Evolutionary conservation across 1,140 invertebrate genomes (phyloP).

Genomic region (Drosophila asahinai): DNA sequence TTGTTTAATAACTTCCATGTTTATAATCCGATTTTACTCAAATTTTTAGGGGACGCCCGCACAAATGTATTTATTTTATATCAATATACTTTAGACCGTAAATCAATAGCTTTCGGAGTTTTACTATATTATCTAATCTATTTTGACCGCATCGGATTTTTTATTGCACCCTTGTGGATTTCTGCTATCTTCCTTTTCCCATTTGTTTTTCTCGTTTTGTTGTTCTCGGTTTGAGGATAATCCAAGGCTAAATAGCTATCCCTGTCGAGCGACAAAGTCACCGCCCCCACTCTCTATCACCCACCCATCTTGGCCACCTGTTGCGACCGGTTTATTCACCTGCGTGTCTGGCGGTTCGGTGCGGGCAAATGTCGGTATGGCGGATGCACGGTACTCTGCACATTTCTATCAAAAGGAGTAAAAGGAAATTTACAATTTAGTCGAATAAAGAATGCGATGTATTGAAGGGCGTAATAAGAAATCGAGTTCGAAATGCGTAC

Average conservation of each 20-base stretch:
- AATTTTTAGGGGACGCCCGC: too few species aligned
- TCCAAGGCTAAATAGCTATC: slow-evolving; percentile 27
- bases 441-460: slow-evolving; percentile 14
- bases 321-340: slow-evolving; percentile 86
- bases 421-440: slow-evolving; percentile 34
- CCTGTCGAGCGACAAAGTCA: slow-evolving; percentile 17
- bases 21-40: too few species aligned
- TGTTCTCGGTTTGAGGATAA: slow-evolving; percentile 14
- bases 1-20: too few species aligned
- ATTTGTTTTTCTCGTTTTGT: slow-evolving; percentile 3
- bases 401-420: slow-evolving; percentile 92
- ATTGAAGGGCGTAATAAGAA: background rate
- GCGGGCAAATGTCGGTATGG: slow-evolving; percentile 95
- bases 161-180: background rate
- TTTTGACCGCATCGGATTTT: background rate
- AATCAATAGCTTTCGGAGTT: background rate
- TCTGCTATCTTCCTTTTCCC: background rate
- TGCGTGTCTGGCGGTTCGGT: slow-evolving; percentile 97
- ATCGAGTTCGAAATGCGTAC: slow-evolving; percentile 86
- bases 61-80: too few species aligned
- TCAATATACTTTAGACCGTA: too few species aligned
- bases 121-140: background rate
- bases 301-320: slow-evolving; percentile 12
- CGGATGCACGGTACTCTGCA: slow-evolving; percentile 94
- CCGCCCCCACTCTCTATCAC: background rate